phyloP scores from a whole-genome alignment of 2,888 invertebrate species.

The Lasioglossum morio region DNA sequence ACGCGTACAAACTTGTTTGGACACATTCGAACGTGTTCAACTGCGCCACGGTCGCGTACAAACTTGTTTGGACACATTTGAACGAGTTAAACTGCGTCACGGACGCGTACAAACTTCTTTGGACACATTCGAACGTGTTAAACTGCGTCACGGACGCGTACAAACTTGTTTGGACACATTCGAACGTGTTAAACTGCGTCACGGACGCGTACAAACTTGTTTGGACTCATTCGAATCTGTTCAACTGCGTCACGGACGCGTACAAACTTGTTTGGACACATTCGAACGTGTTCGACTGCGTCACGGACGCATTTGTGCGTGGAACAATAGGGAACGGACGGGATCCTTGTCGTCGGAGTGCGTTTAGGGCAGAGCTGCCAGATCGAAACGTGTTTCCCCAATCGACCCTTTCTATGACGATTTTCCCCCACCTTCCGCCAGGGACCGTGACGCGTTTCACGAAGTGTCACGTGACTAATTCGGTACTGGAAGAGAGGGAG shows the following conservation, averaged over 20 bases:
- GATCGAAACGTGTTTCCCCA: too few relatives aligned
- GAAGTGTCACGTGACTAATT: too few relatives aligned
- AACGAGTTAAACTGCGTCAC: background rate
- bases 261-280: background rate
- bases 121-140: too few relatives aligned
- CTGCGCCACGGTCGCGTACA: background rate
- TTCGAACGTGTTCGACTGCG: background rate
- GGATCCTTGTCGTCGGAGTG: constrained; percentile 53
- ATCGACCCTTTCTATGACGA: too few relatives aligned
- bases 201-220: background rate
- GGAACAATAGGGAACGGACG: background rate
- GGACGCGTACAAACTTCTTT: background rate
- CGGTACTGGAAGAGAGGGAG: too few relatives aligned
- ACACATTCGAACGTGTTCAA: background rate
- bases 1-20: background rate
- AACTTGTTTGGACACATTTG: background rate
- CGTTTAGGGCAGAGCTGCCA: constrained; percentile 28
- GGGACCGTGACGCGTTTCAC: too few relatives aligned
- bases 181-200: background rate
- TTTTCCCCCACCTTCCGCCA: too few relatives aligned
- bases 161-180: background rate
- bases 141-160: background rate
- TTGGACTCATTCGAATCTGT: too few relatives aligned
- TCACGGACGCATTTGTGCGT: background rate
- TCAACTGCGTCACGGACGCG: background rate